Conservation (phyloP, 1,140 invertebrate species). For the Drosophila melanica region DNA sequence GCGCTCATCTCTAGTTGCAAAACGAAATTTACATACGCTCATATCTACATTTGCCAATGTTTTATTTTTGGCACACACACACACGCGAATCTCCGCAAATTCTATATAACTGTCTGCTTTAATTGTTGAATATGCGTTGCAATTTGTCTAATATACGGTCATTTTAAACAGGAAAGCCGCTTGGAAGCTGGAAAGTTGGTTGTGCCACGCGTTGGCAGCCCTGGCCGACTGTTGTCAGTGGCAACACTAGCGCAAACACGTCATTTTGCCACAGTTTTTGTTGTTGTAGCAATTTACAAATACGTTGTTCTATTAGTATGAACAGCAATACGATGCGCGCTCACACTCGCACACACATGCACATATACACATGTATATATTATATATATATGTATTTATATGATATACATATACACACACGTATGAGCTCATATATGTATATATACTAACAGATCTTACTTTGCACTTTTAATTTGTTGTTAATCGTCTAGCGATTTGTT, state of each 20-base stretch:
- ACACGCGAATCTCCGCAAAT: not conserved
- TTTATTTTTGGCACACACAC: slow-evolving; percentile 33
- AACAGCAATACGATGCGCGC: slow-evolving; percentile 34
- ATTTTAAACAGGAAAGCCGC: slow-evolving; percentile 4
- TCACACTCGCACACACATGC: slow-evolving; percentile 12
- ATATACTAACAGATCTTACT: slow-evolving; percentile 35
- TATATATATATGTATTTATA: no score
- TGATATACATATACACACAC: slow-evolving; percentile 5
- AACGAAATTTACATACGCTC: slow-evolving; percentile 21
- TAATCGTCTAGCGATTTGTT: slow-evolving; percentile 50
- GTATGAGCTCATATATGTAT: slow-evolving; percentile 19
- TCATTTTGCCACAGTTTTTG: slow-evolving; percentile 55
- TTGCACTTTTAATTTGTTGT: slow-evolving; percentile 54
- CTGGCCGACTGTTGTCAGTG: slow-evolving; percentile 51
- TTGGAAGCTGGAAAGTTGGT: slow-evolving; percentile 3
- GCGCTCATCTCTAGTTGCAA: slow-evolving; percentile 33
- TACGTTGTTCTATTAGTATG: slow-evolving; percentile 47
- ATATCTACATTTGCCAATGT: slow-evolving; percentile 31
- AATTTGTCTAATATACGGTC: not conserved
- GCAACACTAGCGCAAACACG: slow-evolving; percentile 58
- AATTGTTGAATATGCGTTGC: not conserved
- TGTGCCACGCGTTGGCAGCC: slow-evolving; percentile 39
- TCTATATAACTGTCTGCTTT: not conserved
- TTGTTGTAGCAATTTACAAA: slow-evolving; percentile 55
- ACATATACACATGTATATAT: slow-evolving; percentile 8